These are phyloP conservation scores for Epinephelus cyanopodus DNA, from an alignment of 2,113 vertebrate genomes.

Conservation along the genomic window DNA sequence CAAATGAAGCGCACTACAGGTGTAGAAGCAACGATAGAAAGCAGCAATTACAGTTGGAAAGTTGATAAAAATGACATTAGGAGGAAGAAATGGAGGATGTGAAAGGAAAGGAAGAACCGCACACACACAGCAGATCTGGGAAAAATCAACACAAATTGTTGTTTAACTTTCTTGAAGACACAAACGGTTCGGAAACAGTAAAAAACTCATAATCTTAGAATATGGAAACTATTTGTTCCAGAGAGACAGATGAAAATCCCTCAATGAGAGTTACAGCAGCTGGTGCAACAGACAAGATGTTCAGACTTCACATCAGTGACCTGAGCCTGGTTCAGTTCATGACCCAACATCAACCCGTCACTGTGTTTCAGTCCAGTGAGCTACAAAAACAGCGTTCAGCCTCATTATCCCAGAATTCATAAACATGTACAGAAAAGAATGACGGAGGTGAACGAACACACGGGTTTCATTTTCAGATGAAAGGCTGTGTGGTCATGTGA, in stretches of 20 bases:
- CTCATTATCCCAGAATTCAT: neutral
- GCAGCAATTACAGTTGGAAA: no score
- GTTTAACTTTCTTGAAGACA: no score
- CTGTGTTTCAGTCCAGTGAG: neutral
- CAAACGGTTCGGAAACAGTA: no score
- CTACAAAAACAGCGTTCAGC: neutral
- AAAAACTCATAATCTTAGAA: no score
- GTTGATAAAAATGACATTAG: no score
- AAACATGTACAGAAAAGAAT: neutral
- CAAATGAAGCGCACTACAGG: no score
- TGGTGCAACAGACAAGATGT: neutral
- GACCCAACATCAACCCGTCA: neutral
- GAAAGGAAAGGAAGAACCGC: no score
- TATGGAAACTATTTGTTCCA: neutral
- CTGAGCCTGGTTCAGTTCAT: neutral
- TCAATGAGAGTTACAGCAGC: neutral
- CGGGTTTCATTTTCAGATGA: neutral
- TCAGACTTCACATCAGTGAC: neutral
- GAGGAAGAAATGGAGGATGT: no score
- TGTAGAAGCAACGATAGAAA: no score
- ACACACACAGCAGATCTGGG: no score
- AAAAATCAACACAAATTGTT: no score
- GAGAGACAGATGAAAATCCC: neutral
- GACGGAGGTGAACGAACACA: neutral
- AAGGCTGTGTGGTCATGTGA: neutral